Conservation (phyloP, 2,113 vertebrate species). For the Greenwoodochromis staneri region DNA sequence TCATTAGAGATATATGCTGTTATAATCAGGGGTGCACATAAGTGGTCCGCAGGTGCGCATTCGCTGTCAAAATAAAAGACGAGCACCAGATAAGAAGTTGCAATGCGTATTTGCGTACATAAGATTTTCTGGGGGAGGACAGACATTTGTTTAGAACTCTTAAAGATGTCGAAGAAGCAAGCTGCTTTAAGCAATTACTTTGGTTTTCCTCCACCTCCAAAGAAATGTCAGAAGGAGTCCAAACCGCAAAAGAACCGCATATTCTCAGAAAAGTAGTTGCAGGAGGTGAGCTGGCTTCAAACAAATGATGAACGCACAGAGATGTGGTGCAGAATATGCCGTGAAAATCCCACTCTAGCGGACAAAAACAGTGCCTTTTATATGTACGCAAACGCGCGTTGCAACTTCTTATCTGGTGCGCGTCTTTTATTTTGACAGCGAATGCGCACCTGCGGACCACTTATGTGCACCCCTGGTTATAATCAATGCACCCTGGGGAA, state of each 20-base stretch:
- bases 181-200: neutral
- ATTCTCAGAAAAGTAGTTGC: fast-evolving
- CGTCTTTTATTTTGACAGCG: too few relatives aligned
- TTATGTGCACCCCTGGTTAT: too few relatives aligned
- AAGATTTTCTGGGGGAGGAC: fast-evolving
- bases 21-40: neutral
- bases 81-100: fast-evolving
- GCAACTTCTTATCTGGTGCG: too few relatives aligned
- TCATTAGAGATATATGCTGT: neutral
- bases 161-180: neutral
- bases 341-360: fast-evolving
- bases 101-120: neutral
- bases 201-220: neutral
- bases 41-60: fast-evolving
- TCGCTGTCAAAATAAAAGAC: neutral
- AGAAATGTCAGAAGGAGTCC: neutral
- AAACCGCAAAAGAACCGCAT: fast-evolving
- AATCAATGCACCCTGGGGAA: neutral
- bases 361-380: too few relatives aligned
- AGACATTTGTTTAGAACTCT: neutral
- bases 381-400: too few relatives aligned
- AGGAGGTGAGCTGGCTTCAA: neutral
- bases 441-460: too few relatives aligned
- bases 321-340: fast-evolving
- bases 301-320: neutral